phyloP scores from a whole-genome alignment of 2,113 vertebrate genomes.

The Urocolius indicus region DNA sequence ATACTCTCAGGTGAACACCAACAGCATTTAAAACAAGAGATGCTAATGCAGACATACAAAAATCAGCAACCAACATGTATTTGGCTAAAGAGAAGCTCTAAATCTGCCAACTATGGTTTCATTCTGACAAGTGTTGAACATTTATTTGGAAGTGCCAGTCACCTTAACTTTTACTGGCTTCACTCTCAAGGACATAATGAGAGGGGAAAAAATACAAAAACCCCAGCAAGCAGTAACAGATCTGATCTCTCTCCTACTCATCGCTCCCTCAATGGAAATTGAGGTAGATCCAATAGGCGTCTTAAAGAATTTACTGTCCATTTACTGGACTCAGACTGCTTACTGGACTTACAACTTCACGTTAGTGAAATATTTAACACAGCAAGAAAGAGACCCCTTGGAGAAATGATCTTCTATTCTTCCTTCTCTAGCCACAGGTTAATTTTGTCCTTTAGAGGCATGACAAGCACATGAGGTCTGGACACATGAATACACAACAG shows the following conservation, averaged over 20 bases:
- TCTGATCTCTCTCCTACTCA: background rate
- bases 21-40: background rate
- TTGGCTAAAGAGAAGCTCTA: background rate
- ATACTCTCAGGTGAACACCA: background rate
- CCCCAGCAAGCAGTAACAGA: background rate
- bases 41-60: background rate
- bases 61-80: background rate
- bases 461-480: background rate
- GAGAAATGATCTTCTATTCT: background rate
- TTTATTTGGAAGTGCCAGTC: background rate
- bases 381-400: background rate
- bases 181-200: background rate
- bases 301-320: background rate
- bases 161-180: background rate
- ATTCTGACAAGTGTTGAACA: background rate
- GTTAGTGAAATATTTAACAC: background rate
- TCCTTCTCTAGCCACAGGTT: background rate
- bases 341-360: background rate
- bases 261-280: background rate
- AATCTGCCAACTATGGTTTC: background rate
- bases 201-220: no score
- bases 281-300: background rate
- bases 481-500: background rate
- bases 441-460: background rate
- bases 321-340: background rate